These are phyloP conservation scores for Melitaea cinxia DNA, from an alignment of 1,140 invertebrate genomes.

Conservation along the genomic window DNA sequence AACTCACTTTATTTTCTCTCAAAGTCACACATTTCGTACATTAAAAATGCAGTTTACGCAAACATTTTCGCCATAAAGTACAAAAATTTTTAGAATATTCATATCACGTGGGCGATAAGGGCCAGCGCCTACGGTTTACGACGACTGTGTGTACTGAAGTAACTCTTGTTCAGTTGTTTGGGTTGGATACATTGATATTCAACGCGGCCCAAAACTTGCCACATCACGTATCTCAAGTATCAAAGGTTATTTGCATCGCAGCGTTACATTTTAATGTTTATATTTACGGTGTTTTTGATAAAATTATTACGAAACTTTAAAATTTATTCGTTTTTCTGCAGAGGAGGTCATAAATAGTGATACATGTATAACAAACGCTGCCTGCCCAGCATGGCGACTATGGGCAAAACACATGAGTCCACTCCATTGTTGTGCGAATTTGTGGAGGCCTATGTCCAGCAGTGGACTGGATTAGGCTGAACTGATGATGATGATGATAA, in stretches of 20 bases:
- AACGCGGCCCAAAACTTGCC: slow-evolving; percentile 21
- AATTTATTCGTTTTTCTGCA: no score
- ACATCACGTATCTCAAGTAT: slow-evolving; percentile 15
- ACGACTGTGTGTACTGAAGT: slow-evolving; percentile 23
- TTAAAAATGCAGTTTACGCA: neutral
- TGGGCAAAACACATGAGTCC: no score
- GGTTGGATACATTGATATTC: slow-evolving; percentile 15
- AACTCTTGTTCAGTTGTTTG: slow-evolving; percentile 17
- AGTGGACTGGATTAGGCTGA: no score
- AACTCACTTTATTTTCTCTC: no score
- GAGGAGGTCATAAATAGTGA: no score
- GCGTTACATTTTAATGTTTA: slow-evolving; percentile 11
- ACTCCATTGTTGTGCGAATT: no score
- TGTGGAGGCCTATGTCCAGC: no score
- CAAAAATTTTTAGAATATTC: slow-evolving; percentile 12
- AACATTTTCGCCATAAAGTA: slow-evolving; percentile 3
- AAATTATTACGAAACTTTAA: slow-evolving; percentile 12
- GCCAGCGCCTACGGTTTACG: slow-evolving; percentile 16
- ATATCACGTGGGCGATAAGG: slow-evolving; percentile 25
- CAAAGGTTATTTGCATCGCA: slow-evolving; percentile 26
- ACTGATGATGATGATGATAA: no score
- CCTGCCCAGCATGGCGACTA: no score
- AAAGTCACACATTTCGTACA: neutral
- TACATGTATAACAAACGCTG: no score
- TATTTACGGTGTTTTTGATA: slow-evolving; percentile 12